Evolutionary conservation across 2,888 invertebrate species (phyloP), one percentile per base, ranked within the genome.

Genomic region (Drosophila anomelani): DNA sequence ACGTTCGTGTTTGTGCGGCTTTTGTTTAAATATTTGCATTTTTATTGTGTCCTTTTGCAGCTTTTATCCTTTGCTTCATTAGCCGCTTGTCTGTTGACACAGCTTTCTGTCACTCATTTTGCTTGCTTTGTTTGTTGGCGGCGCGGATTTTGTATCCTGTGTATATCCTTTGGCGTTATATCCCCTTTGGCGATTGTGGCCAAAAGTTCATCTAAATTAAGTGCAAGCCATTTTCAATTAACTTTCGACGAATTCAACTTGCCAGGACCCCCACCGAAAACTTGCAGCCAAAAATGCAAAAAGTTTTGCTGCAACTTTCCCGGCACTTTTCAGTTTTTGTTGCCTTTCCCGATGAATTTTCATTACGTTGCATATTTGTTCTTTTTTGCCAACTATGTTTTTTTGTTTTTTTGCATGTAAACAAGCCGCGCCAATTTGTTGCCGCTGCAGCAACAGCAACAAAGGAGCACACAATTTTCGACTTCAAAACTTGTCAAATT

Each of bases 311-410:
- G 53, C 67, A 61, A 77, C 59, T 72, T 67, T 70, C 54, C 41
- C 47, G 26, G 26, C 46, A 46, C 47, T 47, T 43, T 56, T 41
- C 34, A 29, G 44, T 49, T 62, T 62, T 55, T 73, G 56, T 59
- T 74, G 59, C 64, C 64, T 51, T 63, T 76, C 75, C 63, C 81
- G 77, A 85, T 88, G 87, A 86, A 77, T 84, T 88, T 86, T 74
- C 87, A 85, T 88, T 86, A 80, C 76, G 72, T 59, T 84, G 85
- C 89, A 88, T 79, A 88, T 81, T 78, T 81, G 84, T 79, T 68
- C 67, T 53, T 26, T 38, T 43, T 43, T 66, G 32, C 44, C 66
- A 61, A 71, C 68, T 53, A 39, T 51, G 46, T 39, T 39, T 53
- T 64, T 57, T 32, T n/a, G n/a, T n/a, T 20, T 36, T 55, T 26